These are phyloP conservation scores for Corythaixoides concolor DNA, from an alignment of 2,113 vertebrate species.

Conservation along the genomic window DNA sequence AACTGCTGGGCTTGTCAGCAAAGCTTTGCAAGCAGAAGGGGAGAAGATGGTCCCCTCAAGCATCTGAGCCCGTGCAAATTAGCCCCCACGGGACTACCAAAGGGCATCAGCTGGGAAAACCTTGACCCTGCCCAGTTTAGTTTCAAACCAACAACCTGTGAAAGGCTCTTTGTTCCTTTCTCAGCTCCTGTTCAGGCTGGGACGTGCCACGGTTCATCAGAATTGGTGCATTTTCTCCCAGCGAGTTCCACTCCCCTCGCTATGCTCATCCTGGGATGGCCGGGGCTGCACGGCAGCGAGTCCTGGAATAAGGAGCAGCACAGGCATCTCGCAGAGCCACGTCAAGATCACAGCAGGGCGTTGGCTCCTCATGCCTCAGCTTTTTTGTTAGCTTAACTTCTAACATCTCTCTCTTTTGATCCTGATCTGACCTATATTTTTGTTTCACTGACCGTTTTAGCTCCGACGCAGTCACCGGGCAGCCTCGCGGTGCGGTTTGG, in stretches of 20 bases:
- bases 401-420: not conserved
- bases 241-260: fast-evolving
- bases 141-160: not conserved
- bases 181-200: not conserved
- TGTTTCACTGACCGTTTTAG: not conserved
- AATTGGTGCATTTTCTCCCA: not conserved
- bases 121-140: no score
- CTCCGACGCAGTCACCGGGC: fast-evolving
- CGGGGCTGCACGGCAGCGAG: fast-evolving
- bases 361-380: not conserved
- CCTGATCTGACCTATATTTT: not conserved
- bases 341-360: not conserved
- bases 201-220: not conserved
- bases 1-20: not conserved
- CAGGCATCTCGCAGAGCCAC: not conserved
- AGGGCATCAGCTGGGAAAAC: not conserved
- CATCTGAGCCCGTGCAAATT: not conserved
- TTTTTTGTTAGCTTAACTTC: not conserved
- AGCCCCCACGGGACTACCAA: not conserved
- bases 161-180: not conserved
- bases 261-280: not conserved
- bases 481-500: fast-evolving
- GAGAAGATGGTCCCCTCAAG: not conserved
- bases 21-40: not conserved
- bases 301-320: not conserved